These are phyloP conservation scores for Triplophysa tibetana DNA, from an alignment of 2,113 vertebrate species.

Conservation along the genomic window DNA sequence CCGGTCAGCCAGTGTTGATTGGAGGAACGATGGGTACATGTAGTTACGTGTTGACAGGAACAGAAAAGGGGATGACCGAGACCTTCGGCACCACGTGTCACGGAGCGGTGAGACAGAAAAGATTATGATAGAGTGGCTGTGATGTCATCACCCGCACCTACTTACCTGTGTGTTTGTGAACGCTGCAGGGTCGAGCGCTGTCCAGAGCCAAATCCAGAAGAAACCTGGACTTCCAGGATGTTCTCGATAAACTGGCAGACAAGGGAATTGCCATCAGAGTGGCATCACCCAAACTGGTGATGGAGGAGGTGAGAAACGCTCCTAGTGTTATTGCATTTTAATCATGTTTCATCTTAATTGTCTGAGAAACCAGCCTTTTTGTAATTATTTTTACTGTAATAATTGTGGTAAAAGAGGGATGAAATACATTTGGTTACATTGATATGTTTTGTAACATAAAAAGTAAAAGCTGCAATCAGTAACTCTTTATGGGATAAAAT, in stretches of 20 bases:
- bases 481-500: no score
- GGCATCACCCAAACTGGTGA: slow-evolving; percentile 96
- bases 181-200: slow-evolving; percentile 86
- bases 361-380: no score
- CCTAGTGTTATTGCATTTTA: not conserved
- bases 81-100: slow-evolving; percentile 98
- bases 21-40: slow-evolving; percentile 98
- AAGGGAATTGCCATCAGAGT: slow-evolving; percentile 95
- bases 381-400: no score
- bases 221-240: slow-evolving; percentile 97
- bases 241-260: slow-evolving; percentile 94
- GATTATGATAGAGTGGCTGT: not conserved
- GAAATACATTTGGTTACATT: no score
- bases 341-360: no score
- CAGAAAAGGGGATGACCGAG: slow-evolving; percentile 95
- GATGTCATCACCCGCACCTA: not conserved
- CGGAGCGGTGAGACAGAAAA: slow-evolving; percentile 84
- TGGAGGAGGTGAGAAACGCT: slow-evolving; percentile 88
- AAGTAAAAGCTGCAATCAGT: no score
- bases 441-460: no score
- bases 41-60: slow-evolving; percentile 96
- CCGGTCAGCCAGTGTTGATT: slow-evolving; percentile 94
- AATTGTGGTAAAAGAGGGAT: no score
- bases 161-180: slow-evolving; percentile 1
- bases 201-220: slow-evolving; percentile 95